Evolutionary conservation across 2,113 vertebrate genomes (phyloP).

Genomic region (Tichodroma muraria): DNA sequence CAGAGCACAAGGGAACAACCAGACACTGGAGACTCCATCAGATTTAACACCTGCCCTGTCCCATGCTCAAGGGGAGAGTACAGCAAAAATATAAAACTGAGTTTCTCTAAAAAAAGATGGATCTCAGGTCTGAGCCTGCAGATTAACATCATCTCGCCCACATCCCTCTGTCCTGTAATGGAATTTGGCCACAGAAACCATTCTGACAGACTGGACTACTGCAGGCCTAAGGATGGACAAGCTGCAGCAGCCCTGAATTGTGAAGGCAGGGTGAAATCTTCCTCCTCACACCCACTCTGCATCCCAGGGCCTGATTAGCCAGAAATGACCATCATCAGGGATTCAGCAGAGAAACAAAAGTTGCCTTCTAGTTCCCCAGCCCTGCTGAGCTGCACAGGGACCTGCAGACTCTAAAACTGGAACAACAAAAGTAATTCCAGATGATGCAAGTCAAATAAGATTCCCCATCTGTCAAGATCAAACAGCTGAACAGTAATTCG

Average conservation of each 20-base stretch:
- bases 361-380: neutral
- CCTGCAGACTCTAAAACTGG: neutral
- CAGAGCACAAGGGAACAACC: neutral
- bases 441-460: conserved; percentile 19
- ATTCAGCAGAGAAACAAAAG: neutral
- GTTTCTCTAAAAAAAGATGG: neutral
- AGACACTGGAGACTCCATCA: neutral
- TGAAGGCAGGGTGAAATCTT: neutral
- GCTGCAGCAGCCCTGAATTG: neutral
- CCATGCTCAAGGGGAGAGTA: neutral
- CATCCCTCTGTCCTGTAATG: neutral
- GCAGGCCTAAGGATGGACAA: neutral
- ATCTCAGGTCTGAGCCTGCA: neutral
- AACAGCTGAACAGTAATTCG: neutral
- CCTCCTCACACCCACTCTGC: neutral
- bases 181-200: neutral
- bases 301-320: neutral
- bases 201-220: fast-evolving
- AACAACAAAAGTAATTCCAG: conserved; percentile 32
- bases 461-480: conserved; percentile 25
- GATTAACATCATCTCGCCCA: neutral
- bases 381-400: neutral
- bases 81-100: neutral
- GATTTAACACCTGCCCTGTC: neutral
- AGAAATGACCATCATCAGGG: neutral